A percentile compares a stretch with the other conserved stretches of the same genome.
phyloP scores from a whole-genome alignment of 2,888 invertebrate genomes.

The Brachyptera risi region DNA sequence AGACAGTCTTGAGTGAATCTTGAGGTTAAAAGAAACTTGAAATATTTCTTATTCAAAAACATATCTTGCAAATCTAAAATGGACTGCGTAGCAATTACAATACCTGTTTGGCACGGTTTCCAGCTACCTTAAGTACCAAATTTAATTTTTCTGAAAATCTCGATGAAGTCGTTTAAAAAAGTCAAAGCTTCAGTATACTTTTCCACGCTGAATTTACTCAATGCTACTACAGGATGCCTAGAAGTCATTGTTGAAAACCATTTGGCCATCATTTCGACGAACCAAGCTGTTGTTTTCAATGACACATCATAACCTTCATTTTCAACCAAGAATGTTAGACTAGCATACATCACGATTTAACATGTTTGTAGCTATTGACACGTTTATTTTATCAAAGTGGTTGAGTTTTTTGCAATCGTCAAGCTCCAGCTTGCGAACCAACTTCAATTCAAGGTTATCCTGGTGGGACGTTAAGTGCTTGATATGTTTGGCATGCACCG shows the following conservation, averaged over 20 bases:
- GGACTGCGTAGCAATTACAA: neutral
- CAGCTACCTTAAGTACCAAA: neutral
- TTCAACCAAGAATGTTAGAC: neutral
- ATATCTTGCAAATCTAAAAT: neutral
- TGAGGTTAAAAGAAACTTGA: neutral
- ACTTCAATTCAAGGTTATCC: neutral
- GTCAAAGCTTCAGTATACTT: neutral
- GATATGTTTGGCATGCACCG: neutral
- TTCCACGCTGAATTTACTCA: neutral
- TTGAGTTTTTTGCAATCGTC: neutral
- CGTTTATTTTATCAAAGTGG: neutral
- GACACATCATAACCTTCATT: no score
- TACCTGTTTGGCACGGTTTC: neutral
- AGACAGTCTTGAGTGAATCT: neutral
- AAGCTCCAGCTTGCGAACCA: neutral
- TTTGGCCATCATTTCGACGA: neutral
- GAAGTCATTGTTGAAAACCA: neutral
- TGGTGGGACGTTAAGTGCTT: neutral
- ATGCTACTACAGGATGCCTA: neutral
- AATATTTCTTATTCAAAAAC: neutral
- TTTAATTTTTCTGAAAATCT: neutral
- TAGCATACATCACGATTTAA: neutral
- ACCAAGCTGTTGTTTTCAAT: conserved; percentile 4
- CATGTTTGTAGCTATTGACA: neutral
- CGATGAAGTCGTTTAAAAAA: neutral